phyloP scores from a whole-genome alignment of 2,113 vertebrate species.

The Gallinago paraguaiae region DNA sequence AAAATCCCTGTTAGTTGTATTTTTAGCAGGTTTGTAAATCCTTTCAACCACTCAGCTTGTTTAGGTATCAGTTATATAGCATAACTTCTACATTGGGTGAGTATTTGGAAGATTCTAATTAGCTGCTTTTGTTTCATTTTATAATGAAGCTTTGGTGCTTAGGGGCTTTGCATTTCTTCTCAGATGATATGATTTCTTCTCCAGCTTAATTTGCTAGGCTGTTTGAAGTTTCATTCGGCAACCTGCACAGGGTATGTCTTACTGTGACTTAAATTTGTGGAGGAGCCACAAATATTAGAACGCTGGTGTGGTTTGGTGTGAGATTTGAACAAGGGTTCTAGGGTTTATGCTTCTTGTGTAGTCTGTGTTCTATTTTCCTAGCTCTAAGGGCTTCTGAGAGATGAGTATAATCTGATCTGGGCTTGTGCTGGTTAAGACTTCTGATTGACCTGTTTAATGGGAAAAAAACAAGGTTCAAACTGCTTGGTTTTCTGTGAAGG shows the following conservation, averaged over 20 bases:
- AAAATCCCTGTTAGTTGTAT: not conserved
- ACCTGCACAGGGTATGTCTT: not conserved
- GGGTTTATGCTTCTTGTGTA: not conserved
- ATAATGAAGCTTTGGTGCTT: not conserved
- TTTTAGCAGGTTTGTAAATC: not conserved
- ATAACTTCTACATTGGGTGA: fast-evolving
- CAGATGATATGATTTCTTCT: not conserved
- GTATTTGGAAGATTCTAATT: not conserved
- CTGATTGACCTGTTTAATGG: not conserved
- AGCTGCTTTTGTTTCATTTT: not conserved
- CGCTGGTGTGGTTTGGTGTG: not conserved
- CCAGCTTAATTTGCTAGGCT: not conserved
- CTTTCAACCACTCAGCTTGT: not conserved
- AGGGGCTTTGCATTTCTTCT: not conserved
- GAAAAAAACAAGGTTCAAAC: not conserved
- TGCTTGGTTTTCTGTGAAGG: not conserved
- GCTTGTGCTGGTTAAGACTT: not conserved
- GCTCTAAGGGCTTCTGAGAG: not conserved
- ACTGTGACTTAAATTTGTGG: not conserved
- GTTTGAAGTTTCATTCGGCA: not conserved
- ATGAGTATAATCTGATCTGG: not conserved
- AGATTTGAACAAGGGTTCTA: not conserved
- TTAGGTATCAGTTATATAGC: not conserved
- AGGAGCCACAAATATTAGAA: not conserved
- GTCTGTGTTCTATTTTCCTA: not conserved